phyloP scores from a whole-genome alignment of 2,113 vertebrate species.

The Aldabrachelys gigantea region DNA sequence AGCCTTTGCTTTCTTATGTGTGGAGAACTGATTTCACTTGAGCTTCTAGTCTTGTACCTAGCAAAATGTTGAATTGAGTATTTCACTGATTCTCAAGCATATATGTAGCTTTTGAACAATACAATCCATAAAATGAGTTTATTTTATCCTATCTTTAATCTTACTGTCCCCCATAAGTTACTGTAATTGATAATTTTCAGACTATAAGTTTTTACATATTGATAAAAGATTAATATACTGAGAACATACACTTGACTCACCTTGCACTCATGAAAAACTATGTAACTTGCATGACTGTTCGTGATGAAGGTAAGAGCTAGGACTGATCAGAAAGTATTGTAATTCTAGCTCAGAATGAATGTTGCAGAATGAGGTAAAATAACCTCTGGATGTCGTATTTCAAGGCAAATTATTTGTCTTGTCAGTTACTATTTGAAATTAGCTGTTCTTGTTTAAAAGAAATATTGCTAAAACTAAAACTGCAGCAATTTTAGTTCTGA shows the following conservation, averaged over 20 bases:
- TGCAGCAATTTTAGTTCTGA: not conserved
- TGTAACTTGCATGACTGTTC: not conserved
- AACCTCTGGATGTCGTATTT: not conserved
- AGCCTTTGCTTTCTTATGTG: not conserved
- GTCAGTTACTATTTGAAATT: not conserved
- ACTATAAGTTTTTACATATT: not conserved
- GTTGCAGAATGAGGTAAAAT: accelerated
- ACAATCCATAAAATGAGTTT: not conserved
- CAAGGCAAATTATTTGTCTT: not conserved
- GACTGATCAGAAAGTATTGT: not conserved
- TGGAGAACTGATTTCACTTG: not conserved
- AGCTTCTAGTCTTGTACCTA: not conserved
- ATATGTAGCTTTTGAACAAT: not conserved
- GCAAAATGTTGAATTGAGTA: not conserved
- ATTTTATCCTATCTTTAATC: not conserved
- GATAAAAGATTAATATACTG: not conserved
- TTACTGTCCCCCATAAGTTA: not conserved
- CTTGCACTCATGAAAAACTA: not conserved
- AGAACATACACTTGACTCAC: not conserved
- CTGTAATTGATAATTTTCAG: not conserved
- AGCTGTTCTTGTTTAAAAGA: not conserved
- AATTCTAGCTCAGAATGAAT: not conserved
- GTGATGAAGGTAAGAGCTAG: not conserved
- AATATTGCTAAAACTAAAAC: not conserved
- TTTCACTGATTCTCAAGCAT: not conserved